phyloP scores from a whole-genome alignment of 2,888 invertebrate species.

The Apotomis turbidana region DNA sequence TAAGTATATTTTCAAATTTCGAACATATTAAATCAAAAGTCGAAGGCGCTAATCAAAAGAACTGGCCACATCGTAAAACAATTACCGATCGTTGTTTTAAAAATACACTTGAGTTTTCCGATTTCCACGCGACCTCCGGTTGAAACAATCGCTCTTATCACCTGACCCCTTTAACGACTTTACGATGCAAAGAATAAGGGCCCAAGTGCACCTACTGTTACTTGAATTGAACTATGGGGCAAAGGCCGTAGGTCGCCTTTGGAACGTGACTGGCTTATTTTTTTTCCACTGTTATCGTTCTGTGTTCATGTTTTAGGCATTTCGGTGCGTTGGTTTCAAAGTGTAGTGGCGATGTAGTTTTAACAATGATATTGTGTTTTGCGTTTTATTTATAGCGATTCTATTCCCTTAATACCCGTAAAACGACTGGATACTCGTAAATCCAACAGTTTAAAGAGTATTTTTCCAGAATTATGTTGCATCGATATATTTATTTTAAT shows the following conservation, averaged over 20 bases:
- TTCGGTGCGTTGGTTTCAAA: constrained; percentile 59
- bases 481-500: neutral
- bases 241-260: constrained; percentile 49
- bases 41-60: constrained; percentile 6
- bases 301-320: constrained; percentile 66
- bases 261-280: constrained; percentile 43
- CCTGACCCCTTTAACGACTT: constrained; percentile 76
- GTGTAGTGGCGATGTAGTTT: constrained; percentile 49
- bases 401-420: no score
- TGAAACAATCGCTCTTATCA: constrained; percentile 68
- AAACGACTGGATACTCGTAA: no score
- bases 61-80: constrained; percentile 17
- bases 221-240: constrained; percentile 50
- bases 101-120: constrained; percentile 58
- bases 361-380: constrained; percentile 43
- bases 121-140: constrained; percentile 73
- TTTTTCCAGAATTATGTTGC: neutral
- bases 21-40: neutral
- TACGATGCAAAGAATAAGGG: constrained; percentile 51
- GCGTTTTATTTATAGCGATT: neutral
- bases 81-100: constrained; percentile 39
- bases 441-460: neutral
- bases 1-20: neutral
- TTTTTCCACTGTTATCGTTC: constrained; percentile 66
- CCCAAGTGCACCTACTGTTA: constrained; percentile 46